Evolutionary conservation across 2,888 invertebrate genomes (phyloP).

Genomic region (Drosophila neotestacea): DNA sequence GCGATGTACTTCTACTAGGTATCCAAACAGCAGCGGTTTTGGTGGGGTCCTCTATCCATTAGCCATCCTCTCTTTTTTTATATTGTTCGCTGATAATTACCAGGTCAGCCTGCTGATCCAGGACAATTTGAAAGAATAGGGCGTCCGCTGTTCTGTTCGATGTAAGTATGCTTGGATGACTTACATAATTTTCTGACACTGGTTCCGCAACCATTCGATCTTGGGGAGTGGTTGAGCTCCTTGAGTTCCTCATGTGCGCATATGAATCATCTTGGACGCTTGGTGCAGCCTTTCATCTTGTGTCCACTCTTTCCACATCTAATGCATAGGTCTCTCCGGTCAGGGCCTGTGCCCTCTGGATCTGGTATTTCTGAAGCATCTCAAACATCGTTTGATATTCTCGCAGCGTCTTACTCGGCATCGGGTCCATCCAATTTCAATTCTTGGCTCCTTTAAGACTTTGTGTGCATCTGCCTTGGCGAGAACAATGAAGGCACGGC

Average conservation of each 20-base stretch:
- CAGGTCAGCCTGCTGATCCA: background rate
- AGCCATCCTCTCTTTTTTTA: background rate
- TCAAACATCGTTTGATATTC: background rate
- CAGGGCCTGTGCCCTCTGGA: background rate
- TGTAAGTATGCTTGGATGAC: background rate
- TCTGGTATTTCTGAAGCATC: background rate
- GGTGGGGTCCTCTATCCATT: background rate
- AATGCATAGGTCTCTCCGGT: background rate
- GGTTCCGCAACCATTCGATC: background rate
- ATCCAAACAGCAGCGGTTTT: background rate
- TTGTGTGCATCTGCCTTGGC: background rate
- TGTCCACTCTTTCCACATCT: constrained; percentile 2
- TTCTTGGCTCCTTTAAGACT: background rate
- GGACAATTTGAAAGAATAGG: background rate
- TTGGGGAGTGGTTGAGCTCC: constrained; percentile 7
- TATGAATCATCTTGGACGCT: background rate
- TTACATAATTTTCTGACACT: no score
- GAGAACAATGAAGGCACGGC: background rate
- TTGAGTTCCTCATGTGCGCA: constrained; percentile 4
- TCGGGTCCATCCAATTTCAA: constrained; percentile 2
- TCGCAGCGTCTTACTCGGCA: background rate
- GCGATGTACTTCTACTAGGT: background rate
- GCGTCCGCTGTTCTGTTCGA: background rate
- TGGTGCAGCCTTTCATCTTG: constrained; percentile 8
- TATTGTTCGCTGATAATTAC: background rate